Evolutionary conservation across 2,113 vertebrate genomes (phyloP).

Genomic region (Tretioscincus oriximinensis): DNA sequence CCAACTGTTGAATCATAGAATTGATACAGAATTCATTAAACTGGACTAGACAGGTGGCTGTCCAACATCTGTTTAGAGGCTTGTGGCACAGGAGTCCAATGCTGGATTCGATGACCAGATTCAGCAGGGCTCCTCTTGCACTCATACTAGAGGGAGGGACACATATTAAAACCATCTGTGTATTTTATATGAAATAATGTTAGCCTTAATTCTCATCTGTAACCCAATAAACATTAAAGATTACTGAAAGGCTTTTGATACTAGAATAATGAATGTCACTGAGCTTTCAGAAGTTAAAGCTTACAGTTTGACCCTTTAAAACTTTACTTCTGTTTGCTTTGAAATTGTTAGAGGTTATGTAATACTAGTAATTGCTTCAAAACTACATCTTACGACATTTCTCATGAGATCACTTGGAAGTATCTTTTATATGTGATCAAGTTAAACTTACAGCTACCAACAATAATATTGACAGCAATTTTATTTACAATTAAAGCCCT

Average conservation of each 20-base stretch:
- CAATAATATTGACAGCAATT: background rate
- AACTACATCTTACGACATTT: background rate
- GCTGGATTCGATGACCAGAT: no score
- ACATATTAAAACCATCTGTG: no score
- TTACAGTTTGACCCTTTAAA: background rate
- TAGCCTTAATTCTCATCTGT: background rate
- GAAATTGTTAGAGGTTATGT: background rate
- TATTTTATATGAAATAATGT: no score
- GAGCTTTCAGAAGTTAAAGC: no score
- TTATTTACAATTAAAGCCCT: slow-evolving; percentile 19
- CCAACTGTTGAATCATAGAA: background rate
- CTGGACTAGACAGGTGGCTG: no score
- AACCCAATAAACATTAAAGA: background rate
- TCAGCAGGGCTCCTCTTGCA: no score
- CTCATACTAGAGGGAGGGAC: background rate
- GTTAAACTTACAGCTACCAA: background rate
- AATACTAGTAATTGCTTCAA: background rate
- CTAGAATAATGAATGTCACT: background rate
- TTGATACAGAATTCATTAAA: no score
- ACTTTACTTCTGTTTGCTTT: background rate
- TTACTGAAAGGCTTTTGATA: background rate
- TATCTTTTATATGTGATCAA: background rate
- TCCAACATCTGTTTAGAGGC: no score
- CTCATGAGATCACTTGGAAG: background rate
- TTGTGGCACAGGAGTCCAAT: no score